Base-by-base conservation (phyloP, 2,113 vertebrate genomes). In the Pholis gunnellus region DNA sequence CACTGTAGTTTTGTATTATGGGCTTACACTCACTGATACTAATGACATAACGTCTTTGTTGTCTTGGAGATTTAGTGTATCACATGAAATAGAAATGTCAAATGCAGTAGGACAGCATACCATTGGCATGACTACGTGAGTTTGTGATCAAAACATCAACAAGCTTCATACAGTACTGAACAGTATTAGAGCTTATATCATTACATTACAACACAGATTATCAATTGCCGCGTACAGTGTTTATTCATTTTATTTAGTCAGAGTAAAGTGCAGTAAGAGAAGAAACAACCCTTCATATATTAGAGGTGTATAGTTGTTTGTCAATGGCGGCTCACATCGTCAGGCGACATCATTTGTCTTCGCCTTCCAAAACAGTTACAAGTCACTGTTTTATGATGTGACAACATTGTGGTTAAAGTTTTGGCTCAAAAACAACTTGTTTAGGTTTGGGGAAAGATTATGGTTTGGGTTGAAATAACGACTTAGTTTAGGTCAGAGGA, bases 1-100 rank as follows among this genome's bases (percentile, higher is more conserved):
- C 59, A 36, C 56, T 72, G 29, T 34, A 57, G 40, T 48, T 72
- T 40, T 48, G 25, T 20, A 38, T 54, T 44, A 72, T 57, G 68
- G 46, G 31, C 59, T 44, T 22, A 34, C 2, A 9, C 31, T 69
- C 31, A 25, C 9, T 65, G 13, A n/a, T 38, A 31, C 40, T 31
- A 15, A 46, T 46, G 20, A 17, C 56, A 69, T 40, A n/a, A 38
- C 4, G 10, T 31, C 46, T 17, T 44, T 56, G 7, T 64, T 25
- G 34, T 54, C 14, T 38, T 54, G 22, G 29, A 63, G 22, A 3
- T 29, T 50, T 17, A 50, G 1, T 17, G 5, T 10, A 34, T 64
- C 67, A 40, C n/a, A 22, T 20, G 10, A 27, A 66, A 29, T 20
- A 29, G 1, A 42, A 52, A 14, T 38, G 18, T 11, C 20, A 44